Base-by-base conservation (phyloP, 2,888 invertebrate species). In the Latrodectus hesperus region DNA sequence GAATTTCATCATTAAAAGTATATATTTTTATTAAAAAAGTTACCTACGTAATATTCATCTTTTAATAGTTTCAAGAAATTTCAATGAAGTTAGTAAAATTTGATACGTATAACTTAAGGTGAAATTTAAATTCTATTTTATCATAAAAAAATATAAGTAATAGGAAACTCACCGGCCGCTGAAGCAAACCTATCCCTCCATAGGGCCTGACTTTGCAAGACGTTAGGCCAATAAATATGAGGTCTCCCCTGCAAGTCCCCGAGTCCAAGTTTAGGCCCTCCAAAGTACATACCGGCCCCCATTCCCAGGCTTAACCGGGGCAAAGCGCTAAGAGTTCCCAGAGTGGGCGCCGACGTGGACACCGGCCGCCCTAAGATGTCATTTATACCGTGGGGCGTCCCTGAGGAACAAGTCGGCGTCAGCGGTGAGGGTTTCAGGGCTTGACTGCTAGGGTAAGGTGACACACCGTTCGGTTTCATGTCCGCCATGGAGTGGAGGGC, bases 371-470 rank as follows among this genome's bases (percentile, higher is more conserved):
- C 96, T 90, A 99, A 93, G 92, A 99, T 98, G 92, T 98, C 97
- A 93, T 98, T 97, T 91, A 99, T 98, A 88, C 98, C 98, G 93
- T 98, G 98, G 60, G 98, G 98, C 92, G 98, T 98, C 81, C 90
- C 93, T 17, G 90, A 88, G 49, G 84, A 80, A 76, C 82, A 72
- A 22, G 88, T 78, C 22, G 82, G 88, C 26, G 79, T 79, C 67
- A 86, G 17, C 11, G 80, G 77, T 9, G 86, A 86, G 11, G 86
- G 83, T 38, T 87, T 86, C 52, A 86, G 53, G 55, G 84, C 70
- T 65, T 84, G 81, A 51, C 80, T 76, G 60, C 80, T 80, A 12
- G 80, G 84, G 26, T 78, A 81, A 17, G 86, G 78, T 0, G 84
- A 60, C 53, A 84, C 77, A 16, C 89, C 88, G 71, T 86, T 80